A percentile compares a stretch with the other conserved stretches of the same genome.
These are phyloP conservation scores for Scaptodrosophila lebanonensis DNA, from an alignment of 1,140 invertebrate species.

Conservation along the genomic window DNA sequence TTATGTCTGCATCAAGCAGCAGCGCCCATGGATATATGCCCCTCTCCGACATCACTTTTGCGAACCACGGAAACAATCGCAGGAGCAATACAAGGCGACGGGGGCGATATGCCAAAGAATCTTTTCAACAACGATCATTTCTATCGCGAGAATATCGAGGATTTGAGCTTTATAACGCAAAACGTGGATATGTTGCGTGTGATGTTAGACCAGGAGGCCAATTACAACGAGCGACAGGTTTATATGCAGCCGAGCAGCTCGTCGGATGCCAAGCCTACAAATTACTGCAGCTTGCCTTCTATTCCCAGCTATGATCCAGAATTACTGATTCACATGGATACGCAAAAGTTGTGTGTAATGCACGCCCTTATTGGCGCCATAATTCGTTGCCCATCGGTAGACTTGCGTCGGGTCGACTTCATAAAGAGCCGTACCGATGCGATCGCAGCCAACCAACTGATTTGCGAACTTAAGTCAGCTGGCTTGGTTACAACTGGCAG, in stretches of 20 bases:
- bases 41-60: no score
- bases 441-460: conserved; percentile 10
- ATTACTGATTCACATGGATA: conserved; percentile 11
- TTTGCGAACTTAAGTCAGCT: conserved; percentile 37
- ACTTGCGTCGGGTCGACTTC: conserved; percentile 23
- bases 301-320: conserved; percentile 30
- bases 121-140: not conserved
- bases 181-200: conserved; percentile 31
- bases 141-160: conserved; percentile 12
- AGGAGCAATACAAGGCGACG: not conserved
- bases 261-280: not conserved
- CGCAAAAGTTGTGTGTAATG: conserved; percentile 4
- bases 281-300: conserved; percentile 23
- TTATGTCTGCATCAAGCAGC: no score
- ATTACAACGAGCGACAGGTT: conserved; percentile 22
- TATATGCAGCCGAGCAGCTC: conserved; percentile 1
- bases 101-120: no score
- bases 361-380: conserved; percentile 28
- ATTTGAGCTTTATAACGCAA: conserved; percentile 25
- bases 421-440: conserved; percentile 27
- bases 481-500: conserved; percentile 26
- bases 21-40: no score
- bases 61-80: not conserved
- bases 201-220: conserved; percentile 47
- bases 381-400: conserved; percentile 13